Evolutionary conservation across 2,113 vertebrate species (phyloP), one percentile per base, ranked within the genome.

Genomic region (Chloroceryle aenea): DNA sequence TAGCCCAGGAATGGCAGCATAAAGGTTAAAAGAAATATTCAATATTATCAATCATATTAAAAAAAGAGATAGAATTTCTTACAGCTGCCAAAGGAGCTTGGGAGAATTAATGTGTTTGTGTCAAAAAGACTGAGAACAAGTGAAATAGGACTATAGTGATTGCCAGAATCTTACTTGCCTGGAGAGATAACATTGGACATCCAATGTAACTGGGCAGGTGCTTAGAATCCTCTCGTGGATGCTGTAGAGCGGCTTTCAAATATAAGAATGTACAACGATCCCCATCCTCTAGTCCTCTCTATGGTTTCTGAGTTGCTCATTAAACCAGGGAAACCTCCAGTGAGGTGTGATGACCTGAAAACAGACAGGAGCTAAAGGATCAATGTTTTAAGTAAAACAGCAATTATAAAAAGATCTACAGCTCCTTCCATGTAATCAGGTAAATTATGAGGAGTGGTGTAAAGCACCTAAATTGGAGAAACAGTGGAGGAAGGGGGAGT

Each of bases 361-460:
- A 78, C 43, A 92, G 79, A 71, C 18, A 6, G 22, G 40, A 95
- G 48, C 66, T 87, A 62, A 91, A 85, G 68, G 91, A 96, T 85
- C 95, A 83, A 95, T 86, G 73, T 93, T 95, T 96, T 93, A 96
- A 93, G 68, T 93, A 94, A 92, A 96, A 83, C 73, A 85, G 74
- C 95, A 93, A 94, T 94, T 96, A 93, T 80, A 89, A 94, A 86
- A 95, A 89, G 43, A 95, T 77, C 91, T 91, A 90, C 84, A 63
- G 80, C 74, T 89, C 58, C 63, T 94, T 96, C 75, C 91, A 48
- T 56, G 68, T 69, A 92, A 93, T 91, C 90, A 67, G 87, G 94
- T 89, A 97, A 89, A 94, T 93, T 89, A 78, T n/a, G 53, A 92
- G 64, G 56, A 92, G 62, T 56, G 43, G 80, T 9, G 4, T 79